Conservation (phyloP, 2,797 vertebrate species). For the Mormyrus hasselquistii region DNA sequence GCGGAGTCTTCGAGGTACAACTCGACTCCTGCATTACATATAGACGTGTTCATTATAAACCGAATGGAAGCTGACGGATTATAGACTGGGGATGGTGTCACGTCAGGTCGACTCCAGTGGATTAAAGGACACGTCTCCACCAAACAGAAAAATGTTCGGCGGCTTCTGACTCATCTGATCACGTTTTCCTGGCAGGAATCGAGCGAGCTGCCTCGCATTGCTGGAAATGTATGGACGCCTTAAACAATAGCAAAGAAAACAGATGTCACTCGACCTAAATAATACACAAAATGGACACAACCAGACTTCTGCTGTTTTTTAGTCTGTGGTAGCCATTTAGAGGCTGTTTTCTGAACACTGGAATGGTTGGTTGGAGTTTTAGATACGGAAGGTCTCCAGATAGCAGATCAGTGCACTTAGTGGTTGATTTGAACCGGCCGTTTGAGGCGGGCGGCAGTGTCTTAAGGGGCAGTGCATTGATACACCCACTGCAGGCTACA, state of each 20-base stretch:
- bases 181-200: not conserved
- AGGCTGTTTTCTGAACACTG: not conserved
- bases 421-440: not conserved
- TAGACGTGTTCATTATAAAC: not conserved
- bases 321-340: not conserved
- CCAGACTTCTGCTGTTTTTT: not conserved
- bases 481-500: not conserved
- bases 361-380: not conserved
- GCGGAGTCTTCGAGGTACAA: not conserved
- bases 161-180: not conserved
- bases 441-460: not conserved
- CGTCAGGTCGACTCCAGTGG: not conserved
- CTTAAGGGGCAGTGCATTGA: not conserved
- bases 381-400: not conserved
- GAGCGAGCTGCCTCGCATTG: not conserved
- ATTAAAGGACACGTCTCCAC: not conserved
- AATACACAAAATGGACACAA: not conserved
- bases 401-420: not conserved
- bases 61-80: not conserved
- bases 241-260: not conserved
- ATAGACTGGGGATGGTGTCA: not conserved
- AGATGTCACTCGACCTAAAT: not conserved
- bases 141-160: not conserved
- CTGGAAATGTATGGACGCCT: not conserved
- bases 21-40: not conserved